Evolutionary conservation across 2,113 vertebrate genomes (phyloP).

Genomic region (Ranitomeya imitator): DNA sequence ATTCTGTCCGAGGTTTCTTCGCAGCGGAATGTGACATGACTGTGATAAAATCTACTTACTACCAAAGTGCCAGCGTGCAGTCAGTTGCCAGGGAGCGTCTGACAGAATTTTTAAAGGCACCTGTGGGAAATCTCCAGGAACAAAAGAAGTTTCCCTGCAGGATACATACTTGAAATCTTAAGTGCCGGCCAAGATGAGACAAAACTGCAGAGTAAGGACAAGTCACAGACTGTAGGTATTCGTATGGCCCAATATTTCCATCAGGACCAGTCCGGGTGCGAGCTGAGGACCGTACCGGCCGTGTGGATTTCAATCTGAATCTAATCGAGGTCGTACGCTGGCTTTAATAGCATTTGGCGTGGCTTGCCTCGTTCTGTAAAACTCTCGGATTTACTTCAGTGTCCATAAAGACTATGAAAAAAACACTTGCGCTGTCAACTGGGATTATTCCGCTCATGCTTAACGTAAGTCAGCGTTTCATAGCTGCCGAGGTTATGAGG

Average conservation of each 20-base stretch:
- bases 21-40: background rate
- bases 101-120: background rate
- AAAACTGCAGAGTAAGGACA: background rate
- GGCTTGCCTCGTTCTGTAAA: background rate
- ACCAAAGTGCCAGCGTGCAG: background rate
- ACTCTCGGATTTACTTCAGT: background rate
- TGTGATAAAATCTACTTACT: background rate
- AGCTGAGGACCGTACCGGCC: background rate
- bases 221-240: too few species aligned
- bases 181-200: background rate
- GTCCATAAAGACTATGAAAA: conserved; percentile 14
- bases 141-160: background rate
- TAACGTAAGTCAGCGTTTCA: conserved; percentile 5
- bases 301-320: background rate
- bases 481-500: background rate
- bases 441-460: background rate
- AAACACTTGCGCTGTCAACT: background rate
- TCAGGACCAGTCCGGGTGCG: background rate
- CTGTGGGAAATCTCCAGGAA: background rate
- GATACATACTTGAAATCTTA: background rate
- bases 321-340: background rate
- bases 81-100: background rate
- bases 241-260: background rate
- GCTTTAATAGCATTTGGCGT: background rate
- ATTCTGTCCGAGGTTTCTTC: background rate